Evolutionary conservation across 2,888 invertebrate species (phyloP).

Genomic region (Clanis bilineata): DNA sequence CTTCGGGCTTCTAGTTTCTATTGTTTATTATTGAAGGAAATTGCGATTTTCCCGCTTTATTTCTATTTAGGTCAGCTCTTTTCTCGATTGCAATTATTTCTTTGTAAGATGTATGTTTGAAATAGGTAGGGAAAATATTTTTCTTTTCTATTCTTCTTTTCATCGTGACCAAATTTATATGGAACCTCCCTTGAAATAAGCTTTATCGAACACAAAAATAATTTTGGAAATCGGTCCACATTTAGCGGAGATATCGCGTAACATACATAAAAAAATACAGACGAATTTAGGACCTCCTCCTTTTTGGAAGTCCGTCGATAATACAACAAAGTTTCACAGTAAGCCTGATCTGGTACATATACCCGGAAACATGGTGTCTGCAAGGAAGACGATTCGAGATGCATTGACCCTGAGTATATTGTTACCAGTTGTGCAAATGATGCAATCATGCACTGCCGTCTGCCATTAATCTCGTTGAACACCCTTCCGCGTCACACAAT

Average conservation of each 20-base stretch:
- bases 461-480: background rate
- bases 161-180: too few species aligned
- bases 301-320: too few species aligned
- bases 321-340: background rate
- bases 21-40: background rate
- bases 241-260: too few species aligned
- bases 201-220: too few species aligned
- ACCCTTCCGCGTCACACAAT: background rate
- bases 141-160: too few species aligned
- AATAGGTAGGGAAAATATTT: too few species aligned
- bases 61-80: background rate
- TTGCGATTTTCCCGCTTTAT: background rate
- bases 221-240: too few species aligned
- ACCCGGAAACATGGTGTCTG: background rate
- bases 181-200: too few species aligned
- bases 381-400: background rate
- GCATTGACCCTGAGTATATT: slow-evolving; percentile 4
- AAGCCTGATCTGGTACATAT: background rate
- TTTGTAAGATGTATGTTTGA: too few species aligned
- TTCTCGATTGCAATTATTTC: background rate
- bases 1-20: background rate
- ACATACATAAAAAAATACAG: too few species aligned
- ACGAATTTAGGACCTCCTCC: too few species aligned
- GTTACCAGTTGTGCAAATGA: background rate
- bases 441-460: background rate